Evolutionary conservation across 2,888 invertebrate genomes (phyloP), one percentile per base, ranked within the genome.

Genomic region (Eretmocerus hayati): DNA sequence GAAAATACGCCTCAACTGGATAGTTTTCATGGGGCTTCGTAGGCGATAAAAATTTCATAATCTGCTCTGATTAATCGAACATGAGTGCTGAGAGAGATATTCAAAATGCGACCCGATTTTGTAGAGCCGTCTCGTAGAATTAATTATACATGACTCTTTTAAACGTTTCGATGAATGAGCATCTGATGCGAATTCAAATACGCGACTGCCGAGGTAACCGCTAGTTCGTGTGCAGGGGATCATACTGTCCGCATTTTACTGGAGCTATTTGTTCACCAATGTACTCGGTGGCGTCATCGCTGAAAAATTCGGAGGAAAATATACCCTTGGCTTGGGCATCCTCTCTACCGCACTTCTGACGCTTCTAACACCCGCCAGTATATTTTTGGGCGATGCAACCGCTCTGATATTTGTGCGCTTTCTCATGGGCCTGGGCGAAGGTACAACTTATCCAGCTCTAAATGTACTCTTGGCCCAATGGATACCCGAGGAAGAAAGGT

Each of bases 361-460:
- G 0, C 63, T 91, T 3, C 61, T 90, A 2, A 90, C 90, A 0
- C 92, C 92, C 0, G 64, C 83, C 58, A 79, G 83, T 13, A 85
- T 90, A 2, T 71, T 74, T 4, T 63, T 66, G 53, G 84, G 87
- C 1, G 85, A 80, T 13, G 80, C 85, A 6, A 78, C 77, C 2
- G 81, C 83, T 16, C 75, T 92, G n/a, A 83, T 90, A 33, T 73
- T 79, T n/a, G 66, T 89, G 13, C 76, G 91, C 52, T 79, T 90
- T 1, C 62, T 89, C 4, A 87, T 89, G 76, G 91, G 91, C 33
- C 74, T 90, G 3, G 89, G 89, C 53, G 90, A 91, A 78, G 89
- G 89, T 19, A 85, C 87, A 5, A 87, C 88, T 0, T 88, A 84
- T 65, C 89, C 87, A 2, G 90, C 93, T 0, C 73, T 94, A 58